These are phyloP conservation scores for Gymnocheta viridis DNA, from an alignment of 2,888 invertebrate genomes.

Conservation along the genomic window DNA sequence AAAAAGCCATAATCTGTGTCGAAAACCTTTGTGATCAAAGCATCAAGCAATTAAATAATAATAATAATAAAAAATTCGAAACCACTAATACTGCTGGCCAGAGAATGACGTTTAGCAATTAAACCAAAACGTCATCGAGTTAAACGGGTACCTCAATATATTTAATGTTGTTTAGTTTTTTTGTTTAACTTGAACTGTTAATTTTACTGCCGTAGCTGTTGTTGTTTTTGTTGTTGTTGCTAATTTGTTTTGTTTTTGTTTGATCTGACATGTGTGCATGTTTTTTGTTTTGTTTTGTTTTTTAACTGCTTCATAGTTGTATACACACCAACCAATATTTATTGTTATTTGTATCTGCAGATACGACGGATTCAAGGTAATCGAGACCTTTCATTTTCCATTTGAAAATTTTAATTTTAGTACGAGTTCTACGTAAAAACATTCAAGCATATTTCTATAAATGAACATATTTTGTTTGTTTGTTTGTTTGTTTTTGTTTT, in stretches of 20 bases:
- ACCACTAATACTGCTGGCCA: neutral
- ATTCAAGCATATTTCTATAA: slow-evolving; percentile 8
- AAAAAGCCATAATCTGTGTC: no score
- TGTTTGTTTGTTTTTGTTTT: neutral
- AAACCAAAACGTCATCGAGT: slow-evolving; percentile 28
- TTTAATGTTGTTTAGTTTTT: slow-evolving; percentile 7
- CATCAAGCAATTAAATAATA: neutral
- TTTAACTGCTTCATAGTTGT: slow-evolving; percentile 16
- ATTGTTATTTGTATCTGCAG: slow-evolving; percentile 60
- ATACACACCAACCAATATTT: slow-evolving; percentile 18
- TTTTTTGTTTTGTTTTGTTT: slow-evolving; percentile 15
- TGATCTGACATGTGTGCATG: slow-evolving; percentile 51
- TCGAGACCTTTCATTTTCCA: slow-evolving; percentile 73
- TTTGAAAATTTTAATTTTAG: slow-evolving; percentile 61
- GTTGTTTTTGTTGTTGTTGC: slow-evolving; percentile 5
- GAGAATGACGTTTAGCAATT: slow-evolving; percentile 32
- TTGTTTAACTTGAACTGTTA: slow-evolving; percentile 38
- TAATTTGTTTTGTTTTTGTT: slow-evolving; percentile 40
- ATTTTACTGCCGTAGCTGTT: slow-evolving; percentile 4
- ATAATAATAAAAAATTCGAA: neutral
- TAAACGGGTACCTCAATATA: neutral
- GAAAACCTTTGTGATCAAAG: no score
- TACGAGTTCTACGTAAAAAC: slow-evolving; percentile 22
- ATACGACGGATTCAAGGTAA: slow-evolving; percentile 71
- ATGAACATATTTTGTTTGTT: slow-evolving; percentile 11